Conservation (phyloP, 2,888 invertebrate genomes). For the Catocala sponsa region DNA sequence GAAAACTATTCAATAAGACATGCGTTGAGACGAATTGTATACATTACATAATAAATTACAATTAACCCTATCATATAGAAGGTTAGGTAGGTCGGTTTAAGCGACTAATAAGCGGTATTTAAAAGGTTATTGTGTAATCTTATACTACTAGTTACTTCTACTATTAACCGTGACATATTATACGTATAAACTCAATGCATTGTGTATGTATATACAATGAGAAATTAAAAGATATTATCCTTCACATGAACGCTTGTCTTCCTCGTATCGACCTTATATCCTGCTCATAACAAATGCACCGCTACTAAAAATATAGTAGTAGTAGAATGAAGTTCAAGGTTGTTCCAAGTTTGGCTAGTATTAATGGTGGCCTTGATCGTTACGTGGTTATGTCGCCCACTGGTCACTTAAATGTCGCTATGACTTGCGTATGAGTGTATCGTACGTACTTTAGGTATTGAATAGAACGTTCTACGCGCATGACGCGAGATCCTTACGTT, state of each 20-base stretch:
- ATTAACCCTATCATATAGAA: too few species aligned
- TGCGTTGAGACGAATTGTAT: too few species aligned
- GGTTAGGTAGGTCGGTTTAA: too few species aligned
- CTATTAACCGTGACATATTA: too few species aligned
- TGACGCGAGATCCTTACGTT: conserved; percentile 56
- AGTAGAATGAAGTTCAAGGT: conserved; percentile 71
- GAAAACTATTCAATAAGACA: too few species aligned
- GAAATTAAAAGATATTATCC: background rate
- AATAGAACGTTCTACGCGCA: conserved; percentile 68
- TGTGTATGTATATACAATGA: too few species aligned
- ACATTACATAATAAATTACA: too few species aligned
- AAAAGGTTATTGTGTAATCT: too few species aligned
- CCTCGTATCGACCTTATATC: background rate
- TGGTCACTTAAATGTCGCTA: conserved; percentile 12
- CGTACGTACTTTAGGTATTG: conserved; percentile 27
- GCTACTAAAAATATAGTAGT: conserved; percentile 14
- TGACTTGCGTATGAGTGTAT: conserved; percentile 6
- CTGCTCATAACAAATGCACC: conserved; percentile 21
- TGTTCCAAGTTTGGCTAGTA: conserved; percentile 25
- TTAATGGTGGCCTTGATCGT: conserved; percentile 61
- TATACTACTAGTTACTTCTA: too few species aligned
- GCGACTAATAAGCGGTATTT: too few species aligned
- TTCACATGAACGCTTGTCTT: background rate
- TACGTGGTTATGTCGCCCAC: conserved; percentile 17
- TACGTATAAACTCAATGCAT: too few species aligned